Conservation (phyloP, 1,140 invertebrate genomes). For the Phenacoccus solenopsis region DNA sequence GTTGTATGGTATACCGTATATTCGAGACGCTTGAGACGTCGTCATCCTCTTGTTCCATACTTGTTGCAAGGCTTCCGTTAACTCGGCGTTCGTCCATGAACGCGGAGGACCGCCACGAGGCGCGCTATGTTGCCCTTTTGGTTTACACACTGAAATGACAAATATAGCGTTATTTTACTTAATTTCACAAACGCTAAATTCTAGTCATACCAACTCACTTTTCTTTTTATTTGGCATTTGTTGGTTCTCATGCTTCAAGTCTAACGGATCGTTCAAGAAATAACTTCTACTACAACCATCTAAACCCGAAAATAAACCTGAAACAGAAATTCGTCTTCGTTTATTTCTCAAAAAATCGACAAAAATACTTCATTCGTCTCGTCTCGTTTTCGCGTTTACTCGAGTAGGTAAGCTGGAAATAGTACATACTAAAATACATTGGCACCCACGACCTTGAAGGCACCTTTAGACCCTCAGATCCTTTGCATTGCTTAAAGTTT, state of each 20-base stretch:
- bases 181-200: neutral
- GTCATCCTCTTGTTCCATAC: slow-evolving; percentile 91
- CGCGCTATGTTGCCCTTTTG: slow-evolving; percentile 77
- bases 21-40: slow-evolving; percentile 76
- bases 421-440: too few relatives aligned
- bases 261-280: slow-evolving; percentile 49
- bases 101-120: slow-evolving; percentile 73
- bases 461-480: too few relatives aligned
- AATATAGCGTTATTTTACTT: slow-evolving; percentile 10
- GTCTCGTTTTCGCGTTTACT: too few relatives aligned
- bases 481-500: too few relatives aligned
- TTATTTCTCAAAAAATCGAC: too few relatives aligned
- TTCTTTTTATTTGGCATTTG: slow-evolving; percentile 31
- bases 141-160: slow-evolving; percentile 42
- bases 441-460: too few relatives aligned
- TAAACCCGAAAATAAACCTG: slow-evolving; percentile 51
- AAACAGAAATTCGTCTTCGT: slow-evolving; percentile 4
- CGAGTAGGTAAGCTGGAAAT: too few relatives aligned
- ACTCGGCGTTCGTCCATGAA: slow-evolving; percentile 79
- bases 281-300: slow-evolving; percentile 51
- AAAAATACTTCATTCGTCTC: too few relatives aligned
- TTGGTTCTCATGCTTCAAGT: slow-evolving; percentile 38
- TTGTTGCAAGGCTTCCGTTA: slow-evolving; percentile 75
- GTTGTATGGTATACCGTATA: slow-evolving; percentile 84
- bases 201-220: slow-evolving; percentile 28